Evolutionary conservation across 2,797 vertebrate species (phyloP), one percentile per base, ranked within the genome.

Genomic region (Salarias fasciatus): DNA sequence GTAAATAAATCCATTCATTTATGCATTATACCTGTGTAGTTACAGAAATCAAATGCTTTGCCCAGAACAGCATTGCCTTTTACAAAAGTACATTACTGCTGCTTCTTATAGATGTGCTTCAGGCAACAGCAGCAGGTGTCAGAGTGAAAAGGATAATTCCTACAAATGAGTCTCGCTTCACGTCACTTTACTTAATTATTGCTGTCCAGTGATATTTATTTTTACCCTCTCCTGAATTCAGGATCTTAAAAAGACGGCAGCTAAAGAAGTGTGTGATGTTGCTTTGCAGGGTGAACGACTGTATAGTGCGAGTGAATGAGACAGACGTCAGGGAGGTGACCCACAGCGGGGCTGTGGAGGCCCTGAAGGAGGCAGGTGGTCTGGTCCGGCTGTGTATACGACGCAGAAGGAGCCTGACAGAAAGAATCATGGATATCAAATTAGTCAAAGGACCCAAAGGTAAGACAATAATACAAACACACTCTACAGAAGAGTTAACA

Each of bases 361-460:
- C 97, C 0, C 75, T 99, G 80, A 99, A 99, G 83, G 97, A 98
- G 57, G 97, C 97, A 0, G 97, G 97, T 33, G 95, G 95, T 61
- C 93, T 98, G 24, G 97, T 99, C 53, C 88, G 94, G 40, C 91
- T 99, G 38, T 97, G 96, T 11, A 93, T 99, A 72, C 93, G 96
- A 77, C 94, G 97, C 72, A 92, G 96, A 82, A 95, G 95, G 88
- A 94, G 94, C 50, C 85, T 94, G 57, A 91, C 94, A 0, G 97
- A 99, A 88, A 97, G 95, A 83, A 91, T 98, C 66, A 86, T 98
- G 93, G 97, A 99, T 78, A 93, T 99, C 86, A 98, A 98, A 61
- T 94, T 99, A 53, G 93, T 98, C 68, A 99, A 99, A 91, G 97
- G 97, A 28, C 96, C 97, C 51, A 99, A 98, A 96, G 97, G 97